A percentile compares a stretch with the other conserved stretches of the same genome.
phyloP scores from a whole-genome alignment of 2,888 invertebrate genomes.

The Rhyacophila evoluta region DNA sequence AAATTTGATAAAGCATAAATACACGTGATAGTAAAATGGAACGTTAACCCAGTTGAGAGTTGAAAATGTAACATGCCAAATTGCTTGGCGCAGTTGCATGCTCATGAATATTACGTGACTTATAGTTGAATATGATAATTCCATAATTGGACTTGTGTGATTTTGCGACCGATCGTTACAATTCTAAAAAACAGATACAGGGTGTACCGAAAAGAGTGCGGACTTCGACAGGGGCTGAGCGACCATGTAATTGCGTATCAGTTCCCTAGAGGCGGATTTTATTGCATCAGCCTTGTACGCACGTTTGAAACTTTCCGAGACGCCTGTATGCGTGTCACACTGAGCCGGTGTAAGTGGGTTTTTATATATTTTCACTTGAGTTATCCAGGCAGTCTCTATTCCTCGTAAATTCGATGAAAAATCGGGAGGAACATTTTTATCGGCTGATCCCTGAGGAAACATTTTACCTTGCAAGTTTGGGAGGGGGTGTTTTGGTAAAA shows the following conservation, averaged over 20 bases:
- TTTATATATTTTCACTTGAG: conserved; percentile 19
- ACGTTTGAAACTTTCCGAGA: conserved; percentile 1
- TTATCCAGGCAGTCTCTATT: neutral
- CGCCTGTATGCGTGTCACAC: neutral
- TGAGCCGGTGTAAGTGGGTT: neutral
- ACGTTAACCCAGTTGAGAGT: too few relatives aligned
- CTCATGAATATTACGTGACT: too few relatives aligned
- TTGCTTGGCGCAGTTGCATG: too few relatives aligned
- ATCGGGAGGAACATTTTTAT: conserved; percentile 15
- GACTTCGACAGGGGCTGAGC: conserved; percentile 3
- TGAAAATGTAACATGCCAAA: too few relatives aligned
- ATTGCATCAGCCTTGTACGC: conserved; percentile 5
- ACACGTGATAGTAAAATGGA: too few relatives aligned
- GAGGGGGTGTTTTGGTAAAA: neutral
- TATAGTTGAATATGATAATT: too few relatives aligned
- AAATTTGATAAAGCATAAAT: too few relatives aligned
- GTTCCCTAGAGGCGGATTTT: neutral
- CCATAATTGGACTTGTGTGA: too few relatives aligned
- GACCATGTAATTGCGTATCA: conserved; percentile 22
- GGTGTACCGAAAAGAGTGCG: neutral
- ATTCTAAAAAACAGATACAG: neutral
- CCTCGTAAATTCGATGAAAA: conserved; percentile 18
- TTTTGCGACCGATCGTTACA: too few relatives aligned
- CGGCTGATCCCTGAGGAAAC: conserved; percentile 11
- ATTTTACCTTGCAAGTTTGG: neutral